Base-by-base conservation (phyloP, 2,113 vertebrate genomes). In the Rhea pennata region DNA sequence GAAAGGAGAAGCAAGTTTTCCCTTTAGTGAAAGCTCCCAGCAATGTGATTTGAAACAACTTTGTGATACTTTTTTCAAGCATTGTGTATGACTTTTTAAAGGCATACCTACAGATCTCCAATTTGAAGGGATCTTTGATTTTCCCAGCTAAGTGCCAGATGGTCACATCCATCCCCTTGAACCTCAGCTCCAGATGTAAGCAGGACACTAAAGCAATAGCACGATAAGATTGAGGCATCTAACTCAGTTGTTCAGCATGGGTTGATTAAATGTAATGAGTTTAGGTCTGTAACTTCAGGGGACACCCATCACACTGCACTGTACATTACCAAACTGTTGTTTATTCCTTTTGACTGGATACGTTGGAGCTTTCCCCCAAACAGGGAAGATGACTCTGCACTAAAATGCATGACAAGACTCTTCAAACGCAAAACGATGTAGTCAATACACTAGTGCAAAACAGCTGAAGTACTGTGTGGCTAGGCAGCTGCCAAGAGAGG, bases 221-320 rank as follows among this genome's bases (percentile, higher is more conserved):
- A 61, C 58, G 74, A 92, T 77, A 93, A 87, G 92, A 89, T 84
- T 92, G 96, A 96, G 85, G 92, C 91, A 87, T 84, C 87, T 76
- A n/a, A 91, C 92, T 97, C 95, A 15, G 23, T 61, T 97, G 80
- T 94, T 97, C 96, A 96, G 96, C 92, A 82, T 88, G 97, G 93
- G 94, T 95, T 98, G 97, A 97, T 98, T 98, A 98, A 97, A 97
- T 69, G 77, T 88, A 97, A 97, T 96, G 97, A 97, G 97, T 97
- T 97, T 93, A 84, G 87, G 96, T 94, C 97, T 97, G 97, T 96
- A 96, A 97, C 96, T 98, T 96, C 88, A 93, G 93, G 96, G 96
- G 97, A 97, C 94, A 89, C 94, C 87, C 84, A 65, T 97, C 97
- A 97, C 11, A 2, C 97, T 84, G 81, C 88, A 80, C 67, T 81